phyloP scores from a whole-genome alignment of 2,888 invertebrate species.

The Rhyacophila evoluta region DNA sequence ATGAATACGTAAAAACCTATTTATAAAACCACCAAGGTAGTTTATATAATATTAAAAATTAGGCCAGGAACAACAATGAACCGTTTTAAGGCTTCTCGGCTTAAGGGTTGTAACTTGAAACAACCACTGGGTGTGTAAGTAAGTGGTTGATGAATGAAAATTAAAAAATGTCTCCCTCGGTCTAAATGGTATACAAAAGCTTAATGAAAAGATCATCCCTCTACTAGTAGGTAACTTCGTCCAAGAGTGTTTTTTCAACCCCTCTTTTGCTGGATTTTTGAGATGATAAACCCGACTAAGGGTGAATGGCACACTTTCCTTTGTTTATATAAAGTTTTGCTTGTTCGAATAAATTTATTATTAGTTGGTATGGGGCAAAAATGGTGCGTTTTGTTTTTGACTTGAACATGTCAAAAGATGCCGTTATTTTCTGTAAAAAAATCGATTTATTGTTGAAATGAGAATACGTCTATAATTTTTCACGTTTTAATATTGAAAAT shows the following conservation, averaged over 20 bases:
- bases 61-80: background rate
- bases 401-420: too few relatives aligned
- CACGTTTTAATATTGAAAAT: too few relatives aligned
- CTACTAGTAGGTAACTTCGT: background rate
- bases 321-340: too few relatives aligned
- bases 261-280: background rate
- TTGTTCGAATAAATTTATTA: too few relatives aligned
- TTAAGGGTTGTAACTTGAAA: background rate
- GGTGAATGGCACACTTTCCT: too few relatives aligned
- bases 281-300: background rate
- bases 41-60: background rate
- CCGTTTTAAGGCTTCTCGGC: background rate
- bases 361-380: background rate
- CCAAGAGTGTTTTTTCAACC: background rate
- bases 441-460: too few relatives aligned
- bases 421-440: too few relatives aligned
- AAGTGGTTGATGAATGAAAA: conserved; percentile 10
- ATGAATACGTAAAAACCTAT: too few relatives aligned
- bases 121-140: background rate
- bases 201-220: conserved; percentile 1
- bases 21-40: background rate
- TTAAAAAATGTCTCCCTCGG: background rate
- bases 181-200: background rate
- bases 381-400: too few relatives aligned
- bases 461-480: too few relatives aligned